A percentile compares a stretch with the other conserved stretches of the same genome.
Conservation (phyloP, 2,888 invertebrate species). For the Tillus elongatus region DNA sequence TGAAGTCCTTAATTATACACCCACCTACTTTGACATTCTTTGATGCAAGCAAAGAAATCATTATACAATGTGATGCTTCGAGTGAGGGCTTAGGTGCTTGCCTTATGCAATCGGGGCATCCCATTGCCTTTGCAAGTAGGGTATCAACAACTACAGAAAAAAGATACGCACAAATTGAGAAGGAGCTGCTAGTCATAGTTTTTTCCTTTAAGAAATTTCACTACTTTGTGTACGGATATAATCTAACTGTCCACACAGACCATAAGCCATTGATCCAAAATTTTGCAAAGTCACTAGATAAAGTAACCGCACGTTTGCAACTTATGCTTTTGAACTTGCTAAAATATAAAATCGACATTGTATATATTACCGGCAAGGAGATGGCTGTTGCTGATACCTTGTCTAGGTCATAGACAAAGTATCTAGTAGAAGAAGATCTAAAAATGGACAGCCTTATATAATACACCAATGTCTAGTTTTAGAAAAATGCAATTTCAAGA, state of each 20-base stretch:
- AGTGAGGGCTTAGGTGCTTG: slow-evolving; percentile 19
- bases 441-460: no score
- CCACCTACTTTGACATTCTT: slow-evolving; percentile 15
- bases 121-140: slow-evolving; percentile 18
- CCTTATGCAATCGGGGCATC: slow-evolving; percentile 20
- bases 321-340: slow-evolving; percentile 14
- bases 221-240: slow-evolving; percentile 30
- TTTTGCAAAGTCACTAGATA: slow-evolving; percentile 14
- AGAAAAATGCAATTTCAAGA: slow-evolving; percentile 11
- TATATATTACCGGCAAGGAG: slow-evolving; percentile 15
- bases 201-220: slow-evolving; percentile 27
- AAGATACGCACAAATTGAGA: slow-evolving; percentile 31
- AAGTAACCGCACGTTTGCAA: slow-evolving; percentile 14
- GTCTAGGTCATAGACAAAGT: slow-evolving; percentile 14
- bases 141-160: slow-evolving; percentile 16
- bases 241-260: slow-evolving; percentile 20
- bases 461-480: slow-evolving; percentile 8
- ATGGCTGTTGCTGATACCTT: slow-evolving; percentile 17
- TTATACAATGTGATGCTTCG: slow-evolving; percentile 20
- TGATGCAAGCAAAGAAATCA: slow-evolving; percentile 13
- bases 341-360: slow-evolving; percentile 15
- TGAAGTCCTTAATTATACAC: slow-evolving; percentile 15
- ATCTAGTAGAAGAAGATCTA: slow-evolving; percentile 4
- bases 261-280: slow-evolving; percentile 18
- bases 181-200: slow-evolving; percentile 29